These are phyloP conservation scores for Rhincodon typus DNA, from an alignment of 2,797 vertebrate species.

Conservation along the genomic window DNA sequence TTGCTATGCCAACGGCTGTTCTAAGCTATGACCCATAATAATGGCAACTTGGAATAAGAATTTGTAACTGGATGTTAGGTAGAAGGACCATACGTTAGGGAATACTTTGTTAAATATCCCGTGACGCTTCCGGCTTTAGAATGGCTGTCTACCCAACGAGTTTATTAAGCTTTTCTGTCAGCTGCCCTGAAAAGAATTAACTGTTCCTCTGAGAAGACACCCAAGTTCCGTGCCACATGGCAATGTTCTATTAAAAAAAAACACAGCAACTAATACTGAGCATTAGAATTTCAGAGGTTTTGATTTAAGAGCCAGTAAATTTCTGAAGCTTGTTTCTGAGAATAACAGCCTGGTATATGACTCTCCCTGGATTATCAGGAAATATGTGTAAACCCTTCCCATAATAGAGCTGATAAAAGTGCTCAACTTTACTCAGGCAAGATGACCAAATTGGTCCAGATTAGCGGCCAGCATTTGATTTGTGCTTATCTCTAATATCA, in stretches of 20 bases:
- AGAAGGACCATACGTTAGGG: not conserved
- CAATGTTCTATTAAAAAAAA: not conserved
- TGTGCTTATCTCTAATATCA: not conserved
- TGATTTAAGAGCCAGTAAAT: not conserved
- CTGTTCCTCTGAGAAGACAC: not conserved
- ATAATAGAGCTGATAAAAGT: not conserved
- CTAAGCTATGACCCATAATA: not conserved
- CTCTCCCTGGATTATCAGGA: not conserved
- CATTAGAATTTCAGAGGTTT: not conserved
- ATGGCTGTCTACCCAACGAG: not conserved
- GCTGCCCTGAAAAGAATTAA: not conserved
- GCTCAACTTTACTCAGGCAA: not conserved
- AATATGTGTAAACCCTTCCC: not conserved
- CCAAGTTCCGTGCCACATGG: not conserved
- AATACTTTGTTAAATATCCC: not conserved
- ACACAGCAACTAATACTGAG: not conserved
- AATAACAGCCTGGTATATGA: not conserved
- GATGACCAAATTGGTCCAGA: not conserved
- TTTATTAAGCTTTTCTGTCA: not conserved
- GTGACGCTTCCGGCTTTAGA: not conserved
- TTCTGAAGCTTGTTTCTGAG: not conserved
- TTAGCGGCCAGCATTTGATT: not conserved
- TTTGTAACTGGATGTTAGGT: not conserved
- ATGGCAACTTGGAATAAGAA: not conserved
- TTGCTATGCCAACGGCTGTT: not conserved